These are phyloP conservation scores for Montipora capricornis DNA, from an alignment of 64 coral and sea anemone species.

Conservation along the genomic window DNA sequence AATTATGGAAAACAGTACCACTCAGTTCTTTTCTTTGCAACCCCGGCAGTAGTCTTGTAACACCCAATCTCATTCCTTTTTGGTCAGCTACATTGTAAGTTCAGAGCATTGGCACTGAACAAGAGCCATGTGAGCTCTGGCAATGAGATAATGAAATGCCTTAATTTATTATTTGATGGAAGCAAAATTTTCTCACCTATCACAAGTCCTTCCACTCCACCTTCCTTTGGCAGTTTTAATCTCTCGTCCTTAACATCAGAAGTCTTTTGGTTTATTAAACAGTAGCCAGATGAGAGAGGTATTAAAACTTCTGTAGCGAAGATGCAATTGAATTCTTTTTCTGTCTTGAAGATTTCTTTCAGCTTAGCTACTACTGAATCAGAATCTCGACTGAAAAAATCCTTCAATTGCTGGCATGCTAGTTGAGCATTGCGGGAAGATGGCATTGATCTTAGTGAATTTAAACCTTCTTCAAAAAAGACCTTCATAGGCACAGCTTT, in stretches of 20 bases:
- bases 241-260: constrained; percentile 46
- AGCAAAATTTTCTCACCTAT: constrained; percentile 60
- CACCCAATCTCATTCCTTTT: too few species aligned
- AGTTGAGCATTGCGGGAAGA: constrained; percentile 42
- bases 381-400: constrained; percentile 43
- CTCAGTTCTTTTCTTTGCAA: too few species aligned
- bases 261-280: constrained; percentile 47
- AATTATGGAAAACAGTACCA: too few species aligned
- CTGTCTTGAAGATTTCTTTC: constrained; percentile 14
- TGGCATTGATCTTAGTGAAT: constrained; percentile 37
- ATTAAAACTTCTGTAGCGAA: constrained; percentile 43
- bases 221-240: constrained; percentile 42
- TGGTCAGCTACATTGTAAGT: constrained; percentile 9
- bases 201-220: constrained; percentile 51
- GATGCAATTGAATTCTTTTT: constrained; percentile 58
- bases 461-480: constrained; percentile 46
- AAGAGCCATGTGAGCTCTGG: constrained; percentile 57
- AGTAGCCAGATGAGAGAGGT: constrained; percentile 58
- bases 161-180: constrained; percentile 60
- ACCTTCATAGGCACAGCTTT: constrained; percentile 28
- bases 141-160: constrained; percentile 61
- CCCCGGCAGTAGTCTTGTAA: too few species aligned
- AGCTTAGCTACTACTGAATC: constrained; percentile 32
- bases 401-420: constrained; percentile 61
- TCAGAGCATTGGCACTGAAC: constrained; percentile 56